phyloP scores from a whole-genome alignment of 2,797 vertebrate genomes.

The Myoxocephalus aenaeus region DNA sequence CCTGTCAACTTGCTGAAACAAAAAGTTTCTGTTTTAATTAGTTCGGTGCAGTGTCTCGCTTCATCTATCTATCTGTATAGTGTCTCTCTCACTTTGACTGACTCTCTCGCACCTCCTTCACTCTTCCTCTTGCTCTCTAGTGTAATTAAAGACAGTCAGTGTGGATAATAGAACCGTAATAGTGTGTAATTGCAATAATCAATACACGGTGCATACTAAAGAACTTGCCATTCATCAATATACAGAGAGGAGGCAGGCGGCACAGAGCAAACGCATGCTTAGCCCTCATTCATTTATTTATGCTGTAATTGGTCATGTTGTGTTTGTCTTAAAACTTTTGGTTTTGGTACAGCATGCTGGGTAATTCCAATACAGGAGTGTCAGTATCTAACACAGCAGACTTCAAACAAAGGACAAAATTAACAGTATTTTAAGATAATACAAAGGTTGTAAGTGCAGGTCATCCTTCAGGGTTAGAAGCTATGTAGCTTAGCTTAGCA shows the following conservation, averaged over 20 bases:
- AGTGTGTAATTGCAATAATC: conserved; percentile 80
- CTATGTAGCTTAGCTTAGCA: background rate
- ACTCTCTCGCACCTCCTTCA: conserved; percentile 52
- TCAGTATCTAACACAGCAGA: background rate
- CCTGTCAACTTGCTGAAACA: conserved; percentile 80
- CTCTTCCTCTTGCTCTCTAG: conserved; percentile 58
- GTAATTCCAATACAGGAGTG: background rate
- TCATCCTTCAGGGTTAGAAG: background rate
- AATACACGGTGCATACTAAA: conserved; percentile 73
- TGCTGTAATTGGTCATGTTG: conserved; percentile 2
- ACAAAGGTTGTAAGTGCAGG: background rate
- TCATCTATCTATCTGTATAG: conserved; percentile 69
- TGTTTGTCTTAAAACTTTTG: background rate
- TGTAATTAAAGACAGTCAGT: conserved; percentile 82
- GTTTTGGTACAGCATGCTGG: background rate
- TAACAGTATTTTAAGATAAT: background rate
- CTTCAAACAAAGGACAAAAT: background rate
- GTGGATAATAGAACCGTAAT: conserved; percentile 79
- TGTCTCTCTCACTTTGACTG: conserved; percentile 33
- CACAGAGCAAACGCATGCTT: background rate
- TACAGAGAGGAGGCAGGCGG: conserved; percentile 23
- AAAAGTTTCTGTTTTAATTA: conserved; percentile 86
- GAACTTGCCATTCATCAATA: conserved; percentile 56
- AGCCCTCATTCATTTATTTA: conserved; percentile 13
- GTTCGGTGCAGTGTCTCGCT: conserved; percentile 75